A percentile compares a stretch with the other conserved stretches of the same genome.
Evolutionary conservation across 2,797 vertebrate species (phyloP).

Genomic region (Nasua narica): DNA sequence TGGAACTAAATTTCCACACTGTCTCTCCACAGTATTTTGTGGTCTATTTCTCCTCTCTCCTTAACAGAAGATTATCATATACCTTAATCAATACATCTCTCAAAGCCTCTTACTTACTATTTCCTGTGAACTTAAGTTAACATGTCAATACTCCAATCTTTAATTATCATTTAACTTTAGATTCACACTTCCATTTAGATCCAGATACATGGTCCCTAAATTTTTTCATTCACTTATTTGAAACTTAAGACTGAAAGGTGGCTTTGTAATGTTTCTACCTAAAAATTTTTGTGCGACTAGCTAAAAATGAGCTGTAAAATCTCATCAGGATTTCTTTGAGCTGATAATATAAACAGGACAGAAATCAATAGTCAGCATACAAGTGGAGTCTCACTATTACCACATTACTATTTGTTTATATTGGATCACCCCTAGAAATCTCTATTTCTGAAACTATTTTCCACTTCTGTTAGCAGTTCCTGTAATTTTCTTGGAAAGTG

Average conservation of each 20-base stretch:
- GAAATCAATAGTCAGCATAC: background rate
- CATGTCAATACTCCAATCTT: background rate
- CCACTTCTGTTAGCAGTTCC: conserved; percentile 34
- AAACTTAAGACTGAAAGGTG: background rate
- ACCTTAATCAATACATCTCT: background rate
- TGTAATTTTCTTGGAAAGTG: conserved; percentile 28
- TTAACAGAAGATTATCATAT: background rate
- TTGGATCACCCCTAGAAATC: background rate
- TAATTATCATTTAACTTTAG: background rate
- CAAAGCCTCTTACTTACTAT: background rate
- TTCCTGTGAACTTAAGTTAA: background rate
- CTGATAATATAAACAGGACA: background rate
- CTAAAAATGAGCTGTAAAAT: background rate
- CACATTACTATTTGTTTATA: conserved; percentile 30
- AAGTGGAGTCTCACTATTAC: background rate
- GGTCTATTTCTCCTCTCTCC: background rate
- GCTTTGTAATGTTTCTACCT: background rate
- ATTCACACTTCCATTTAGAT: background rate
- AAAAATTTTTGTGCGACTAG: background rate
- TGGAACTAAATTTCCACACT: background rate
- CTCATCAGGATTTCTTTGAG: background rate
- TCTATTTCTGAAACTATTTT: conserved; percentile 40
- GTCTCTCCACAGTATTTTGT: background rate
- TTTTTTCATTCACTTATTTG: background rate
- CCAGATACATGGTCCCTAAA: background rate